These are phyloP conservation scores for Corbicula japonica DNA, from an alignment of 2,888 invertebrate species.

Conservation along the genomic window DNA sequence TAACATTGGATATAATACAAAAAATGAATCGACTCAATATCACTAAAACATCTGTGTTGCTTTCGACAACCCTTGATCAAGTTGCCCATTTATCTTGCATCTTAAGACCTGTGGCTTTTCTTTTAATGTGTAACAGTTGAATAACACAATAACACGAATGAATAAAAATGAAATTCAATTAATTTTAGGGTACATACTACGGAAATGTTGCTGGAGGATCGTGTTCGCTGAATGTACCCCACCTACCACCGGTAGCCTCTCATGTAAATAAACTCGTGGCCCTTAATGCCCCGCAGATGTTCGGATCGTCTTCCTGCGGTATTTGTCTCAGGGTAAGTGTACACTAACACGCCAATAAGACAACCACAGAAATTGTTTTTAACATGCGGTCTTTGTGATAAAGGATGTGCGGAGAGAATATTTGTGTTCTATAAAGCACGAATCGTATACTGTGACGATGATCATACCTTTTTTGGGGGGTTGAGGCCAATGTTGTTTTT, in stretches of 20 bases:
- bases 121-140: not conserved
- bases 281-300: slow-evolving; percentile 73
- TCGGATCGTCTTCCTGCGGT: slow-evolving; percentile 73
- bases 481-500: too few relatives aligned
- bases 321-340: slow-evolving; percentile 76
- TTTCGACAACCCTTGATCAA: not conserved
- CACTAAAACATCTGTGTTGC: not conserved
- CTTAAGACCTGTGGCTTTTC: not conserved
- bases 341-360: too few relatives aligned
- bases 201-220: slow-evolving; percentile 61
- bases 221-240: slow-evolving; percentile 67
- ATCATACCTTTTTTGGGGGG: too few relatives aligned
- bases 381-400: not conserved
- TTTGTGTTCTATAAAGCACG: too few relatives aligned
- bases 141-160: not conserved
- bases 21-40: not conserved
- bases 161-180: not conserved
- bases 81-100: not conserved
- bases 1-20: not conserved
- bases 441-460: too few relatives aligned
- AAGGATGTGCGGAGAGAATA: not conserved
- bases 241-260: slow-evolving; percentile 68
- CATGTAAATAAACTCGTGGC: slow-evolving; percentile 69
- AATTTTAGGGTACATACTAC: slow-evolving; percentile 75
- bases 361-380: not conserved